Base-by-base conservation (phyloP, 2,113 vertebrate species). In the Ranitomeya variabilis region DNA sequence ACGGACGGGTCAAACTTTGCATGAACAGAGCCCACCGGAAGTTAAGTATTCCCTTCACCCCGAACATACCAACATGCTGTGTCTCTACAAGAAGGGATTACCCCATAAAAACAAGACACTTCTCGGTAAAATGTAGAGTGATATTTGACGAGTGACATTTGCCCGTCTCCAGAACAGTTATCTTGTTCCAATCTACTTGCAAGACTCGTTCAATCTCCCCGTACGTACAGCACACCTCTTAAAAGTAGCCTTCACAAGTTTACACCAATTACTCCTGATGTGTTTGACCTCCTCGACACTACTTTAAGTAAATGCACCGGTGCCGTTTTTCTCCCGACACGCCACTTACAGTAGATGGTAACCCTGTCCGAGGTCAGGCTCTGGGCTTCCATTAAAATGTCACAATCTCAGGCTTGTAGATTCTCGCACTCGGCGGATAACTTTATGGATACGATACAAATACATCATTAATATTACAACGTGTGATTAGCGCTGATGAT, bases 211-310 rank as follows among this genome's bases (percentile, higher is more conserved):
- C 76, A 19, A 21, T 64, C 59, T 9, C 80, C 80, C 62, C 0
- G 59, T 19, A 66, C 37, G n/a, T 13, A 13, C 37, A 51, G 80
- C 31, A 19, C 80, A 52, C 37, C 57, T 83, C 60, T 52, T 83
- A 52, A n/a, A 83, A 83, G 80, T 66, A 51, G 37, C 19, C 54
- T 51, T n/a, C 59, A 83, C 23, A 31, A 11, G 37, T 31, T 64
- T 82, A 21, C 31, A n/a, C 60, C 80, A 83, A 83, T 83, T 83
- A 66, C 31, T n/a, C 19, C 80, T 82, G 19, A 83, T 51, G 62
- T 11, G 23, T 64, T 23, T 66, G 80, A 83, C 80, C 80, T 83
- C 60, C 31, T 45, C 67, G 80, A 83, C 60, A 83, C 60, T 21
- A 67, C 60, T 83, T 13, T 51, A 14, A 66, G 80, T 67, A 83